Base-by-base conservation (phyloP, 2,113 vertebrate genomes). In the Mionectes macconnelli region DNA sequence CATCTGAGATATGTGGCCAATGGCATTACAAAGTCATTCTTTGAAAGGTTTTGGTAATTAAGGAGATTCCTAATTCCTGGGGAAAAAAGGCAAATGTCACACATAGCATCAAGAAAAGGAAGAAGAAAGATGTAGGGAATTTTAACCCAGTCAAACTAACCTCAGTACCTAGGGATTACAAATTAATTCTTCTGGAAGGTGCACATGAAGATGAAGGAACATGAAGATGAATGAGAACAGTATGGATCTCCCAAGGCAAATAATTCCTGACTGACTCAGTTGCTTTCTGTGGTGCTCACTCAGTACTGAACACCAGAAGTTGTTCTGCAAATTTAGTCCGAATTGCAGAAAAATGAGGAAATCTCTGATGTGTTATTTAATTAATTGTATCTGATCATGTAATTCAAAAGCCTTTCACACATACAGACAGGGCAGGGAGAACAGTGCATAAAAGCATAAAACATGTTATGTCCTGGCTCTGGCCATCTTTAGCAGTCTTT, bases 351-450 rank as follows among this genome's bases (percentile, higher is more conserved):
- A 90, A 85, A 37, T 20, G 1, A 53, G 70, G 60, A 49, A 14
- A 63, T 37, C 24, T 62, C 44, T 81, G 16, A 18, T 6, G 4
- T 49, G 12, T 77, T 78, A 27, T 24, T 66, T 85, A 82, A 74
- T 79, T 47, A 70, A 39, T 64, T 42, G 3, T 42, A 21, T 86
- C 6, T 1, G n/a, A 62, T 40, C 1, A 0, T 18, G n/a, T 75
- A 1, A 78, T 79, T 75, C 44, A 56, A 14, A 89, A 75, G 28
- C 39, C 55, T 75, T 82, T 75, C 52, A 55, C 18, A 18, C 18
- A 11, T 57, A 44, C 4, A 23, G 47, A 21, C 39, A 35, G 37
- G 57, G 12, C 62, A 76, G 31, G 93, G 40, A 68, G 16, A 69
- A n/a, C 3, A 68, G n/a, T 14, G 15, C 28, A 44, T 23, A 74